Base-by-base conservation (phyloP, 2,888 invertebrate genomes). In the Luffia ferchaultella region DNA sequence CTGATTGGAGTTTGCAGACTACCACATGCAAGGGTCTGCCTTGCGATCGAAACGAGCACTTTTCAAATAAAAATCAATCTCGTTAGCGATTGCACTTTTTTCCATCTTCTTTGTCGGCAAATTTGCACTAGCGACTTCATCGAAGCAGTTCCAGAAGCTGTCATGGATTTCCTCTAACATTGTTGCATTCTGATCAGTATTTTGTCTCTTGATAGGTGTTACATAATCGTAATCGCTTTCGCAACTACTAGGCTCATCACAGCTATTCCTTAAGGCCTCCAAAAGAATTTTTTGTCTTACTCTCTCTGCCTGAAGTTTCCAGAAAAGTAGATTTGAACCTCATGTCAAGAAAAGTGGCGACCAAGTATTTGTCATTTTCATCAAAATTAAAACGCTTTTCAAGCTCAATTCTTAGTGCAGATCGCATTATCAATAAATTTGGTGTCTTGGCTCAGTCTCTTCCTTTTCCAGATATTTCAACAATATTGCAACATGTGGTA, bases 111-210 rank as follows among this genome's bases (percentile, higher is more conserved):
- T 48, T 18, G 12, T 9, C 12, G 12, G 17, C 48, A 43, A 55
- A 46, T 56, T 56, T 46, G 57, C 54, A 45, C 55, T 54, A 54
- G 55, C 55, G 45, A 57, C 57, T 52, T 58, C 54, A 50, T 55
- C 50, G 30, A 59, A 56, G 45, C 57, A 54, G 45, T 57, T 47
- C 57, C 55, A 56, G 55, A 57, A 55, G 16, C 51, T 55, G 46
- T 59, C 55, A 49, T 55, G 55, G 54, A 52, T 45, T 53, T 56
- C 52, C 19, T 49, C 49, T 46, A 53, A 55, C 47, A 42, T 48
- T 46, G 51, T 53, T 48, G 51, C 53, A 46, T 54, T 46, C 54
- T 41, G 52, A 51, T 50, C 57, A 12, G 17, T 50, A 48, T 48
- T 18, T 52, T 56, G 44, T 50, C 30, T 50, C 16, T 42, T 41